phyloP scores from a whole-genome alignment of 2,113 vertebrate genomes.

The Varanus komodoensis region DNA sequence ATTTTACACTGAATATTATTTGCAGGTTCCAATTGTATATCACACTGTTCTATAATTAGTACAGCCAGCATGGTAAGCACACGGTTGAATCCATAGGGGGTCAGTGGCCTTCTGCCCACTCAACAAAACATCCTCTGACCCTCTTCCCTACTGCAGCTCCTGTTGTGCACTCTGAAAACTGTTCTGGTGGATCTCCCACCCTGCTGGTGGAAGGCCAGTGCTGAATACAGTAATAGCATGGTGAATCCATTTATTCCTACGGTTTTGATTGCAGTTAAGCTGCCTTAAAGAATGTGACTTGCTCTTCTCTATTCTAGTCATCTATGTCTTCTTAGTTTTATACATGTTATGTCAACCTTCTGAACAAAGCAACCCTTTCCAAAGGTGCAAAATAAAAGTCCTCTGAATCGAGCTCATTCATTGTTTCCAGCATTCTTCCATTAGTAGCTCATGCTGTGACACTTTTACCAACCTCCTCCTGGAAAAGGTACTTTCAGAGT shows the following conservation, averaged over 20 bases:
- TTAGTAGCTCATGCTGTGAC: background rate
- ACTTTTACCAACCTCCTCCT: slow-evolving; percentile 18
- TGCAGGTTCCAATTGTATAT: background rate
- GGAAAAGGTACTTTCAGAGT: background rate
- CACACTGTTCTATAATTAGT: background rate
- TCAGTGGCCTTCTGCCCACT: no score
- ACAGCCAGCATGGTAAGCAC: background rate
- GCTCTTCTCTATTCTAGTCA: background rate
- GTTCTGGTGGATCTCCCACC: no score
- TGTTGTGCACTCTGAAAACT: no score
- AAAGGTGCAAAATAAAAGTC: background rate
- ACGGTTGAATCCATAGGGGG: no score
- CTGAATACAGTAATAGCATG: background rate
- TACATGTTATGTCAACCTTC: background rate
- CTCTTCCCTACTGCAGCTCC: no score
- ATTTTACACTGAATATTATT: background rate
- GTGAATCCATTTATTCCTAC: background rate
- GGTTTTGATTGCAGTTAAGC: background rate
- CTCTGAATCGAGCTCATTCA: background rate
- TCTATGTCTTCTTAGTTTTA: background rate
- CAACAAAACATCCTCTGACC: no score
- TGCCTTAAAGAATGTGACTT: background rate
- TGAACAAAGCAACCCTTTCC: background rate
- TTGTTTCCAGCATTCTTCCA: background rate
- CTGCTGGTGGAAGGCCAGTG: no score